Evolutionary conservation across 2,797 vertebrate genomes (phyloP), one percentile per base, ranked within the genome.

Genomic region (Lindbergichthys nudifrons): DNA sequence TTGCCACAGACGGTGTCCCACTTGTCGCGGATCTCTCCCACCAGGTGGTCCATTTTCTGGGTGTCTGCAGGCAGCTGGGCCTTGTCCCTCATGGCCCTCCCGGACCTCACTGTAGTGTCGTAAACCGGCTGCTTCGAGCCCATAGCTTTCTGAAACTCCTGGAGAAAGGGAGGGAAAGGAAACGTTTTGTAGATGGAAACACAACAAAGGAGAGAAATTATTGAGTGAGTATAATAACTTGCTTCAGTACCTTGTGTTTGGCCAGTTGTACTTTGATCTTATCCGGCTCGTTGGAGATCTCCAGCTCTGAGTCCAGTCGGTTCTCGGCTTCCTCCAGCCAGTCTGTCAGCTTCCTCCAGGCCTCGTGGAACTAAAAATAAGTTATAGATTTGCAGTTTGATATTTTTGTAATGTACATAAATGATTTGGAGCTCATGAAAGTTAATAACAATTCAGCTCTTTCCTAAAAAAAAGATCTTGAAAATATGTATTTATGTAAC

Each of bases 1-100:
- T 99, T 99, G 45, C 98, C 98, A 12, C 98, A 99, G 75, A 99
- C 97, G 0, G 98, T 99, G 94, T 99, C 98, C 98, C 98, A 99
- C 81, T 98, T 99, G 92, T 99, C 98, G 19, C 98, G 94, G 71
- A 99, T 96, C 84, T 99, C 98, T 73, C 97, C 97, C 77, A 99
- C 90, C 58, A 99, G 91, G 73, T 99, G 95, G 86, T 99, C 98
- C 82, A 99, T 93, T 72, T 95, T 98, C 83, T 98, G 98, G 19
- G 94, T 94, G 91, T 99, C 98, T 45, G 95, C 95, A 2, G 95
- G 80, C 63, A 99, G 96, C 87, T 96, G 93, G 41, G 97, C 96
- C 78, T 99, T 99, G 81, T 99, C 98, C 77, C 97, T 97, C 93
- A 99, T 96, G 70, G 97, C 97, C 83, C 94, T 95, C 19, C 98